Evolutionary conservation across 1,140 invertebrate species (phyloP), one percentile per base, ranked within the genome.

Genomic region (Dysdera silvatica): DNA sequence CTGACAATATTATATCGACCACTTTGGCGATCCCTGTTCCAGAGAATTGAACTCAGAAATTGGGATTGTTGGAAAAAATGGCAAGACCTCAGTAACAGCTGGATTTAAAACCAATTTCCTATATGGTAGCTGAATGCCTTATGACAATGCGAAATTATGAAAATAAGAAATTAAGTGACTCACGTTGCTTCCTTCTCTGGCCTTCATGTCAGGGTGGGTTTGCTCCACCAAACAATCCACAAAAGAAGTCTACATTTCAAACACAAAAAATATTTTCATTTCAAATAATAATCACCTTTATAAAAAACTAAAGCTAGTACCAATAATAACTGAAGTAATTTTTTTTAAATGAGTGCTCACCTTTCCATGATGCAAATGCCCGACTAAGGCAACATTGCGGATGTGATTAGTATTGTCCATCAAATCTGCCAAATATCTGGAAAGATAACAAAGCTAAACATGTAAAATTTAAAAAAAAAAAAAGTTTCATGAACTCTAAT

Each of bases 311-410:
- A 37, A 14, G n/a, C n/a, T 10, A 37, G 12, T 37, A 14, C 12
- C n/a, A n/a, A 37, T 14, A 37, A 8, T 47, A 16, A 47, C 10
- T 47, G 12, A 10, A 18, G 24, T 18, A 0, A 14, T n/a, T 47
- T n/a, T 47, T 18, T 47, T 16, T 12, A 52, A 12, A 52, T 20
- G 5, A 33, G 12, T 18, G 55, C 51, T 69, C 63, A 80, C 79
- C 70, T 99, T 99, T 65, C 97, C 97, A 82, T 99, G 96, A 79
- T 99, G 95, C 29, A 99, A 79, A 79, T 99, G 95, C 12, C 97
- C 97, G 71, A 97, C 83, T 20, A 99, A 77, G 0, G 95, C 92
- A 8, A 99, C 86, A 79, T 99, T 99, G 40, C 97, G 82, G 66
- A 99, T 97, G 3, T 99, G 76, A 66, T 89, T 84, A 0, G 95